phyloP scores from a whole-genome alignment of 2,888 invertebrate genomes.

The Synergus gifuensis region DNA sequence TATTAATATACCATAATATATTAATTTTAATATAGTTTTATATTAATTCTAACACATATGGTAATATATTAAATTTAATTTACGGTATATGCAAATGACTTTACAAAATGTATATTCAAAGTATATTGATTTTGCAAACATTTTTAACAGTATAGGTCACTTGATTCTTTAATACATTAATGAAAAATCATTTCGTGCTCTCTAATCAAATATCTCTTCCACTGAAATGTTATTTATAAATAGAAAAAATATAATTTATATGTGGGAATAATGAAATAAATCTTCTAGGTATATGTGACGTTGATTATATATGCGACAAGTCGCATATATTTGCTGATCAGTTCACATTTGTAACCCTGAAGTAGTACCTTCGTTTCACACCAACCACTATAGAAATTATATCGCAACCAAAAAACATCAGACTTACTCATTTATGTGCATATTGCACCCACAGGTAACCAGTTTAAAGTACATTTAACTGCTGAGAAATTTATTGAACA shows the following conservation, averaged over 20 bases:
- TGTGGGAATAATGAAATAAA: too few relatives aligned
- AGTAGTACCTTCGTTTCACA: conserved; percentile 7
- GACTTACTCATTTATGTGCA: conserved; percentile 6
- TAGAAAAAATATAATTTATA: background rate
- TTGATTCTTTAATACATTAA: background rate
- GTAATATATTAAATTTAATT: too few relatives aligned
- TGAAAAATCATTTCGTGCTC: too few relatives aligned
- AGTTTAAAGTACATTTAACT: conserved; percentile 25
- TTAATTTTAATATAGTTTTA: too few relatives aligned
- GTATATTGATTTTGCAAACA: too few relatives aligned
- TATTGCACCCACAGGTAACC: conserved; percentile 11
- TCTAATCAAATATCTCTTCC: too few relatives aligned
- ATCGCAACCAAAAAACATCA: conserved; percentile 34
- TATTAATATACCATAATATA: too few relatives aligned
- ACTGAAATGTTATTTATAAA: background rate
- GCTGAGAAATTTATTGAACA: conserved; percentile 32
- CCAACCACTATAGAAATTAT: conserved; percentile 37
- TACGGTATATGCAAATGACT: too few relatives aligned
- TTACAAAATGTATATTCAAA: too few relatives aligned
- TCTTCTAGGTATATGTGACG: background rate
- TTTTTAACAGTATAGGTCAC: too few relatives aligned
- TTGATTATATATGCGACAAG: background rate
- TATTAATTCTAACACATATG: too few relatives aligned
- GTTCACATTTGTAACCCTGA: conserved; percentile 11
- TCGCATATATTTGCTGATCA: background rate